Base-by-base conservation (phyloP, 2,113 vertebrate species). In the Colinus virginianus region DNA sequence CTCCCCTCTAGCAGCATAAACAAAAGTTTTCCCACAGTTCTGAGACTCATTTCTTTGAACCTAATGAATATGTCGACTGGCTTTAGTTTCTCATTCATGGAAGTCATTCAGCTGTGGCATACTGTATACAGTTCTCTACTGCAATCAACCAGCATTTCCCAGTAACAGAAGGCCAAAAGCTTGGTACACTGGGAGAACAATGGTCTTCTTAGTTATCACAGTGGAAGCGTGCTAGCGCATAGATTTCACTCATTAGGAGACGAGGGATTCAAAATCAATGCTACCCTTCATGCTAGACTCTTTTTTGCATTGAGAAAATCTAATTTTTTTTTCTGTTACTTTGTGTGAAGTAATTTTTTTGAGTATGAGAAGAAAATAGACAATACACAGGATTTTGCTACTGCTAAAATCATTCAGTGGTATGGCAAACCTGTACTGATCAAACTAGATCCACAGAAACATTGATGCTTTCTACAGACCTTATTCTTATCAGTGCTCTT, bases 1-100 rank as follows among this genome's bases (percentile, higher is more conserved):
- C 25, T 70, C 32, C 83, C 77, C 62, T 96, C 66, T 83, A 94
- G 86, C 62, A 94, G 63, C 64, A 61, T 78, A 88, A 92, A 96
- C 71, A 96, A 96, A 95, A 93, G 93, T 85, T 96, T 97, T 97
- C 96, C 95, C 96, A 97, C 93, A 96, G 92, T 88, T 88, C 85
- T 78, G 74, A 88, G 78, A 71, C 87, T 90, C 82, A 59, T 69
- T 96, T 90, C 94, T 94, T 96, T 95, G 89, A 95, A 96, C 70
- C 79, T 94, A 95, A 97, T 96, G 90, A 96, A 84, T 91, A 94
- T 87, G 82, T 93, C 0, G 5, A 90, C 94, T 43, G 67, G 94
- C 82, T 95, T 94, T 74, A 69, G 77, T 91, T 96, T 93, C 85
- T 91, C 68, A 96, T 96, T 97, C 96, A 96, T 90, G 89, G 82